Conservation (phyloP, 2,797 vertebrate species). For the Chiroxiphia lanceolata region DNA sequence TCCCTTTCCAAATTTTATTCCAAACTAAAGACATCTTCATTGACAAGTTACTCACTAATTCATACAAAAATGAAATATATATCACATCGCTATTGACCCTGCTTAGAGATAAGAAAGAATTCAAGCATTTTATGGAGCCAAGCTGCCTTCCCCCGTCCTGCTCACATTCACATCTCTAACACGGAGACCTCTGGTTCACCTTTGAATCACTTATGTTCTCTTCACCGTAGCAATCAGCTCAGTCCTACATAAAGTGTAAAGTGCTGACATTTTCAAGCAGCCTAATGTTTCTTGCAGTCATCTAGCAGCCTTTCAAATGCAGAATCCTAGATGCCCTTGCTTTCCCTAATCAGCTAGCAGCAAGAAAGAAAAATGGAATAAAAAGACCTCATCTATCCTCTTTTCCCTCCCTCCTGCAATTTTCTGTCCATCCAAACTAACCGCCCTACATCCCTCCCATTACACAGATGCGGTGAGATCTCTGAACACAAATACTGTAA, state of each 20-base stretch:
- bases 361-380: constrained; percentile 28
- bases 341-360: constrained; percentile 54
- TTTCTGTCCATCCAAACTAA: neutral
- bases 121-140: neutral
- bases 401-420: neutral
- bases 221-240: constrained; percentile 62
- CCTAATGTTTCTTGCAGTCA: constrained; percentile 63
- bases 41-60: neutral
- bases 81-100: neutral
- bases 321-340: constrained; percentile 58
- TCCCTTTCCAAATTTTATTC: neutral
- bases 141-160: constrained; percentile 29
- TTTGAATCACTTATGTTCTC: constrained; percentile 67
- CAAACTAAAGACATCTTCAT: neutral
- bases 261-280: constrained; percentile 68
- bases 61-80: neutral
- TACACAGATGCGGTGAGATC: constrained; percentile 1
- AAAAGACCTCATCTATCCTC: constrained; percentile 14
- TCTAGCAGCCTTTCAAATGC: constrained; percentile 64
- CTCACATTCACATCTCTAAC: constrained; percentile 20
- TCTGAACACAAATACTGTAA: constrained; percentile 52
- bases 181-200: constrained; percentile 55
- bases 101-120: neutral
- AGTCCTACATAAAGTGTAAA: constrained; percentile 64
- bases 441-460: neutral